Conservation (phyloP, 2,797 vertebrate genomes). For the Darevskia mixta region DNA sequence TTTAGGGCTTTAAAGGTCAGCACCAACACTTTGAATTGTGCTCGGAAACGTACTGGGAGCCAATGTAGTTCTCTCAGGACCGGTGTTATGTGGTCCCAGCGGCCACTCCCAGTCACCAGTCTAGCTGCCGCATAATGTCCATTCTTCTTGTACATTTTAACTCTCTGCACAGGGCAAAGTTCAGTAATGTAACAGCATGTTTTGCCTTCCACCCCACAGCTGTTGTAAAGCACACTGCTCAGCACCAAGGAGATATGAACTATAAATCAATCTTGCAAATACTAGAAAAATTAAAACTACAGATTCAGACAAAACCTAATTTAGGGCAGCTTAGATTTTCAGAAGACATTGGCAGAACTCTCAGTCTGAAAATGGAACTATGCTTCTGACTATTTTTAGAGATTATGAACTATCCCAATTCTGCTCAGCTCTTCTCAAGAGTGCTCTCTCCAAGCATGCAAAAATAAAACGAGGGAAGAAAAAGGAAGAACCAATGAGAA, state of each 20-base stretch:
- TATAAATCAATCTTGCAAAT: neutral
- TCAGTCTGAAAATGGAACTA: fast-evolving
- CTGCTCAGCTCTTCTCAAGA: neutral
- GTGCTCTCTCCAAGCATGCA: neutral
- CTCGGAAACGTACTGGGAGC: too few species aligned
- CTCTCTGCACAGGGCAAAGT: conserved; percentile 12
- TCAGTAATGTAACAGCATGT: neutral
- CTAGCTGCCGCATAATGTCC: too few species aligned
- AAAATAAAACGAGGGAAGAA: too few species aligned
- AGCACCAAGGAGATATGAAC: conserved; percentile 22
- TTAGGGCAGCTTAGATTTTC: neutral
- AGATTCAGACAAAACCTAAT: neutral
- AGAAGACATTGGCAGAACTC: fast-evolving
- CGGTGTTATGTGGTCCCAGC: too few species aligned
- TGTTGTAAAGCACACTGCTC: fast-evolving
- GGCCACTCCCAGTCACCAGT: too few species aligned
- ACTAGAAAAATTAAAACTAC: conserved; percentile 5
- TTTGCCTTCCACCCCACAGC: neutral
- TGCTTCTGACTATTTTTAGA: fast-evolving
- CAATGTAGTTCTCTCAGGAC: too few species aligned
- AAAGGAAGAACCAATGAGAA: too few species aligned
- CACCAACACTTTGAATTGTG: too few species aligned
- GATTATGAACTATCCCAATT: too few species aligned
- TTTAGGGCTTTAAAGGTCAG: too few species aligned
- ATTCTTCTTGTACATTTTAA: neutral